Base-by-base conservation (phyloP, 2,113 vertebrate genomes). In the Merops nubicus region DNA sequence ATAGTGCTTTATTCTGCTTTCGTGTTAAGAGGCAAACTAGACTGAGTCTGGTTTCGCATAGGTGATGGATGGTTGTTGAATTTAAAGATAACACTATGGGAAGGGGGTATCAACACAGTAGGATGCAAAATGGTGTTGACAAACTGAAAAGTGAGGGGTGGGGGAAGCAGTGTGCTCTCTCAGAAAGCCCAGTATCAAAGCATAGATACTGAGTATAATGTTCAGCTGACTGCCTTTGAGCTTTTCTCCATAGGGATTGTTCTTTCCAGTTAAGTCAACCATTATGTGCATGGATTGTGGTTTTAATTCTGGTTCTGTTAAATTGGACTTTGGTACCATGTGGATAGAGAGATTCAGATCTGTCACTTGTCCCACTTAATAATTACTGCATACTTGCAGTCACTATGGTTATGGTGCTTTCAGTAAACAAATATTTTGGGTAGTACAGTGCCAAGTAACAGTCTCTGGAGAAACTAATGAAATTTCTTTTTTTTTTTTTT, bases 121-220 rank as follows among this genome's bases (percentile, higher is more conserved):
- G 4, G 38, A 28, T 12, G 59, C 26, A 50, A 53, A 73, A 28
- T 17, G 4, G 6, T 38, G 8, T 13, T 68, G 28, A 57, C 15
- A 67, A 77, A 53, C 8, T 26, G 10, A 22, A 53, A 76, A 59
- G 5, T 22, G 3, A 59, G 5, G 19, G 3, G 13, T 5, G 5
- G 12, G 11, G 3, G 6, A 64, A 64, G 7, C 3, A 1, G 12
- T 8, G 3, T 23, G 33, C 1, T 63, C 0, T 40, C 25, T 36
- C 14, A 26, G 40, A 42, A 56, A 45, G 4, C 12, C 2, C 5
- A 45, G 1, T 20, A 31, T 6, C 18, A 53, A 57, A 40, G 15
- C 11, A 87, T n/a, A 76, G 22, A 21, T 48, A 57, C 57, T 29
- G n/a, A n/a, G n/a, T n/a, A 29, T 25, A 63, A 29, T 9, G 3